Conservation (phyloP, 2,113 vertebrate species). For the Aptenodytes patagonicus region DNA sequence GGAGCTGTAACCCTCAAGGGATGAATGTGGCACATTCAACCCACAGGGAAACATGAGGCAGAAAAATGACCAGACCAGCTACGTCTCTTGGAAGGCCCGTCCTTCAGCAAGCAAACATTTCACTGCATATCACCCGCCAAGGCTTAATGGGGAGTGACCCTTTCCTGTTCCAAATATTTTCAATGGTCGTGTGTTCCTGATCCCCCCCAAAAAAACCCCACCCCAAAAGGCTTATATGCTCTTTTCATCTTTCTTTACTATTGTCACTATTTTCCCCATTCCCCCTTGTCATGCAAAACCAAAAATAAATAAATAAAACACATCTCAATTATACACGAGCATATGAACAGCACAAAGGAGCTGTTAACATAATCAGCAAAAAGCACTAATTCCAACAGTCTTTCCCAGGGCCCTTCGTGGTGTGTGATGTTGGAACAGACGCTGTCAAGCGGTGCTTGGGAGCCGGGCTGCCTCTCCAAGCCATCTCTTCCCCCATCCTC, state of each 20-base stretch:
- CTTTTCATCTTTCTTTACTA: background rate
- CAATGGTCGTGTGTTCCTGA: background rate
- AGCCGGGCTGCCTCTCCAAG: background rate
- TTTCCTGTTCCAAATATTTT: background rate
- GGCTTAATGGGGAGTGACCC: background rate
- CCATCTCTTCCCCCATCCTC: background rate
- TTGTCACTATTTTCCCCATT: background rate
- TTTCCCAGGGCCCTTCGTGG: background rate
- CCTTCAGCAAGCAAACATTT: background rate
- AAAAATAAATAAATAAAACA: constrained; percentile 24
- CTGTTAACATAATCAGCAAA: constrained; percentile 62
- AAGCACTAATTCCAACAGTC: background rate
- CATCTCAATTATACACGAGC: constrained; percentile 49
- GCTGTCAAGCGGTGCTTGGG: background rate
- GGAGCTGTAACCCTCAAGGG: background rate
- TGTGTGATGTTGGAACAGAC: background rate
- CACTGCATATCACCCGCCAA: fast-evolving
- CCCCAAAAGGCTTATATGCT: background rate
- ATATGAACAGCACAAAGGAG: constrained; percentile 31
- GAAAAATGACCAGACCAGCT: background rate
- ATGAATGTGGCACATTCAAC: background rate
- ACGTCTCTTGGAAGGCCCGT: background rate
- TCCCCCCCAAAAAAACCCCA: background rate
- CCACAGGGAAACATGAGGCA: background rate
- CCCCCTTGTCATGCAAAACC: background rate